Percentiles rank a stretch among this genome's conserved stretches.
Conservation (phyloP, 2,888 invertebrate genomes). For the Bembecia ichneumoniformis region DNA sequence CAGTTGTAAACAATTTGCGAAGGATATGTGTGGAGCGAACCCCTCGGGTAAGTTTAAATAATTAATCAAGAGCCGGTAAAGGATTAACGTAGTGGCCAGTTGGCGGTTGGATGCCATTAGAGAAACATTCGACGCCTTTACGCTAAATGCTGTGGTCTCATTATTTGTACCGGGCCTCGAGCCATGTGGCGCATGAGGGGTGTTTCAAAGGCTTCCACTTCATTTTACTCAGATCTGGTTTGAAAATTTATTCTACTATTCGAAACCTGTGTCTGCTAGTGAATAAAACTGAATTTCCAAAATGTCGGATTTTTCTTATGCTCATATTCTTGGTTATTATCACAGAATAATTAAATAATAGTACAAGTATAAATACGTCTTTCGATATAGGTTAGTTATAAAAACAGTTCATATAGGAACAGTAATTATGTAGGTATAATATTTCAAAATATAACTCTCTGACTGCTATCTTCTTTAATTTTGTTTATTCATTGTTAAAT, state of each 20-base stretch:
- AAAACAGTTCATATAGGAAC: too few species aligned
- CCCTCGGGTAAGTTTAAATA: slow-evolving; percentile 62
- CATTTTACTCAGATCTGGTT: not conserved
- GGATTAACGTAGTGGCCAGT: slow-evolving; percentile 70
- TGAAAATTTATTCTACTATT: too few species aligned
- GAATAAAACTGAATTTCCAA: too few species aligned
- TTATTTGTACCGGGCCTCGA: slow-evolving; percentile 41
- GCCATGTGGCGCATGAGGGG: not conserved
- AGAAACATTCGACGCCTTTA: slow-evolving; percentile 56
- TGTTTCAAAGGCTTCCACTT: not conserved
- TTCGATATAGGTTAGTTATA: too few species aligned
- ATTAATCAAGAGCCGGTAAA: slow-evolving; percentile 68
- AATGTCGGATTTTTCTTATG: too few species aligned
- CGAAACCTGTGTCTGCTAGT: too few species aligned
- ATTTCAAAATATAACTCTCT: too few species aligned
- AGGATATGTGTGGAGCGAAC: slow-evolving; percentile 35
- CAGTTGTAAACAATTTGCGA: slow-evolving; percentile 53
- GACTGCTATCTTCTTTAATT: not conserved
- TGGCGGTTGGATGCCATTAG: slow-evolving; percentile 67
- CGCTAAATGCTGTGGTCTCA: slow-evolving; percentile 61
- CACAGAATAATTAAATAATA: too few species aligned
- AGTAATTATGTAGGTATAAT: too few species aligned
- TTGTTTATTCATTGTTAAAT: not conserved
- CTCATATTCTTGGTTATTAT: too few species aligned
- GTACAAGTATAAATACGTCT: too few species aligned